These are phyloP conservation scores for Austrofundulus limnaeus DNA, from an alignment of 2,113 vertebrate species.

Conservation along the genomic window DNA sequence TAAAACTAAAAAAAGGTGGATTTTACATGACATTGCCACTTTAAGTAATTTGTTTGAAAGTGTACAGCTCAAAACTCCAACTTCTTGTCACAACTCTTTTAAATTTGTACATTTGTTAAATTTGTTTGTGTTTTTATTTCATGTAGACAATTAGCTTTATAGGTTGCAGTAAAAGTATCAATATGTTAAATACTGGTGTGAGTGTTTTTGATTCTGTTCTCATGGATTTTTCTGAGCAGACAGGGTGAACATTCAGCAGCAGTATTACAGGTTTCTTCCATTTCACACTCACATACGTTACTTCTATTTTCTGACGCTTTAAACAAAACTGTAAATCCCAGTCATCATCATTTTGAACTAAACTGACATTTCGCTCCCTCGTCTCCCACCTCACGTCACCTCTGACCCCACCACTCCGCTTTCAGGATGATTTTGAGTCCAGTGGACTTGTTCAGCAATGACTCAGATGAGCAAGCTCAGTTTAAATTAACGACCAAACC, in stretches of 20 bases:
- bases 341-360: slow-evolving; percentile 77
- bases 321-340: background rate
- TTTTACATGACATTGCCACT: too few relatives aligned
- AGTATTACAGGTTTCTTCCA: too few relatives aligned
- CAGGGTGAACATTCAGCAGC: slow-evolving; percentile 14
- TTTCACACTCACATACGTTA: too few relatives aligned
- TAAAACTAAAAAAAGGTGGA: too few relatives aligned
- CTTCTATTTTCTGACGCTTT: background rate
- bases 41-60: too few relatives aligned
- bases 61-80: too few relatives aligned
- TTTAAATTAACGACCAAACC: background rate
- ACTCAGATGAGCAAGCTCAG: background rate
- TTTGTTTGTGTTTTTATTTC: background rate
- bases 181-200: background rate
- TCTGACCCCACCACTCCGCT: background rate
- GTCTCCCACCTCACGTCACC: slow-evolving; percentile 18
- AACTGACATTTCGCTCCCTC: slow-evolving; percentile 50
- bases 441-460: background rate
- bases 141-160: background rate
- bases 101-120: too few relatives aligned
- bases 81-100: background rate
- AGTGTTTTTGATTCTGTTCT: slow-evolving; percentile 7
- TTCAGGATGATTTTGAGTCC: slow-evolving; percentile 17
- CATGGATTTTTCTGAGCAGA: slow-evolving; percentile 18
- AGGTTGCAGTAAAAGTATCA: slow-evolving; percentile 32